Conservation (phyloP, 2,113 vertebrate genomes). For the Pluvianellus socialis region DNA sequence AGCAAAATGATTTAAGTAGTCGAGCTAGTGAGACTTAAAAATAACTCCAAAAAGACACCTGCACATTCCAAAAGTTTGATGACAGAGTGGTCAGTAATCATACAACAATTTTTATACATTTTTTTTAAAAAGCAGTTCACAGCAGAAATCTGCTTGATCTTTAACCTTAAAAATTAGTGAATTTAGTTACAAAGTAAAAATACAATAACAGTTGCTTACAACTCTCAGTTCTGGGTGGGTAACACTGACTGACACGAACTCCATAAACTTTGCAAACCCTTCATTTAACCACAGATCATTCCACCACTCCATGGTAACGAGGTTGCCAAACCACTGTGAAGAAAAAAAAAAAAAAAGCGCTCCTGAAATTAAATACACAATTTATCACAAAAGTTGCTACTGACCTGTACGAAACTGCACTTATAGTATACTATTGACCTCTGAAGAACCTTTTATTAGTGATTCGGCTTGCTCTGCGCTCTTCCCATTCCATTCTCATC, state of each 20-base stretch:
- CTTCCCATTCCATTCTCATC: too few relatives aligned
- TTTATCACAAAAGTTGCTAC: background rate
- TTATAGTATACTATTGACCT: background rate
- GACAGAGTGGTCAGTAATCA: background rate
- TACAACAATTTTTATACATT: background rate
- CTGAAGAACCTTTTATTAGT: background rate
- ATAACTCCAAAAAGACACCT: background rate
- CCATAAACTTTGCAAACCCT: slow-evolving; percentile 87
- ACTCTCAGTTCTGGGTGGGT: slow-evolving; percentile 83
- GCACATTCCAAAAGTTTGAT: background rate
- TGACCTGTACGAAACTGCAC: background rate
- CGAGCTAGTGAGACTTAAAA: background rate
- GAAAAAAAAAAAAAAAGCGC: background rate
- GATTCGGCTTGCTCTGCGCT: background rate
- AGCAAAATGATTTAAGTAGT: background rate
- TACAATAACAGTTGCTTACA: slow-evolving; percentile 61
- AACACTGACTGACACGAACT: slow-evolving; percentile 78
- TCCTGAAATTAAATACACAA: background rate
- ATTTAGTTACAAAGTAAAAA: background rate
- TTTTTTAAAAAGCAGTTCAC: background rate
- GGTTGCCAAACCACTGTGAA: slow-evolving; percentile 83
- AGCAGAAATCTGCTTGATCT: background rate
- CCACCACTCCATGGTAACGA: slow-evolving; percentile 89
- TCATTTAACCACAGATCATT: slow-evolving; percentile 86
- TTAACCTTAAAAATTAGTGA: background rate